Conservation (phyloP, 1,140 invertebrate genomes). For the Eumaeus atala region DNA sequence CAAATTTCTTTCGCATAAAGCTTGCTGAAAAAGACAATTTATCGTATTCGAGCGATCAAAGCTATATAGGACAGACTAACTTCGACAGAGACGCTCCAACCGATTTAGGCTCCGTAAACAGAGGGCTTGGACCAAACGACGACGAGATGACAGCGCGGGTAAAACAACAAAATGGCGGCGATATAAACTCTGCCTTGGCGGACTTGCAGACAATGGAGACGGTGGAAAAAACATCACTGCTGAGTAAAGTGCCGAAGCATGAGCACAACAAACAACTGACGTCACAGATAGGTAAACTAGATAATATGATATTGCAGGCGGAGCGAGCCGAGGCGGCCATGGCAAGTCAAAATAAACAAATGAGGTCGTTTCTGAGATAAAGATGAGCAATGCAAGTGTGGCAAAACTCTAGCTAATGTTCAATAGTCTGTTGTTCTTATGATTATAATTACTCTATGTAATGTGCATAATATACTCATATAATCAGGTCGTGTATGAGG, state of each 20-base stretch:
- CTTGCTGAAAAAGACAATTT: conserved; percentile 63
- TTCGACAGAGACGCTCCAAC: conserved; percentile 56
- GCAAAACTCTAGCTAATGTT: neutral
- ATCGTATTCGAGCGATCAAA: conserved; percentile 67
- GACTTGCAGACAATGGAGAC: conserved; percentile 64
- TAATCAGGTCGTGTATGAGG: too few relatives aligned
- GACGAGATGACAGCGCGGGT: conserved; percentile 45
- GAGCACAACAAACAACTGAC: conserved; percentile 76
- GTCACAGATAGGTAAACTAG: conserved; percentile 79
- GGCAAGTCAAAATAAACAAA: conserved; percentile 82
- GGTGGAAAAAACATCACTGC: conserved; percentile 39
- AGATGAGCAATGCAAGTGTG: neutral
- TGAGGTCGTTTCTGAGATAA: conserved; percentile 80
- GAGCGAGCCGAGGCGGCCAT: conserved; percentile 80
- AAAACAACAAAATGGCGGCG: conserved; percentile 41
- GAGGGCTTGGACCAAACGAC: conserved; percentile 55
- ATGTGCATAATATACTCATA: neutral
- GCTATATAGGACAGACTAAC: conserved; percentile 60
- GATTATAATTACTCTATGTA: neutral
- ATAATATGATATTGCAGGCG: conserved; percentile 78
- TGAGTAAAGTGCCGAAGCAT: conserved; percentile 42
- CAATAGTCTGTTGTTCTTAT: neutral
- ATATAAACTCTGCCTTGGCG: conserved; percentile 67
- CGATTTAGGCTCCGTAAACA: conserved; percentile 47
- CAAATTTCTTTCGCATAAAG: conserved; percentile 77